phyloP scores from a whole-genome alignment of 2,888 invertebrate genomes.

The Napeogenes sylphis region DNA sequence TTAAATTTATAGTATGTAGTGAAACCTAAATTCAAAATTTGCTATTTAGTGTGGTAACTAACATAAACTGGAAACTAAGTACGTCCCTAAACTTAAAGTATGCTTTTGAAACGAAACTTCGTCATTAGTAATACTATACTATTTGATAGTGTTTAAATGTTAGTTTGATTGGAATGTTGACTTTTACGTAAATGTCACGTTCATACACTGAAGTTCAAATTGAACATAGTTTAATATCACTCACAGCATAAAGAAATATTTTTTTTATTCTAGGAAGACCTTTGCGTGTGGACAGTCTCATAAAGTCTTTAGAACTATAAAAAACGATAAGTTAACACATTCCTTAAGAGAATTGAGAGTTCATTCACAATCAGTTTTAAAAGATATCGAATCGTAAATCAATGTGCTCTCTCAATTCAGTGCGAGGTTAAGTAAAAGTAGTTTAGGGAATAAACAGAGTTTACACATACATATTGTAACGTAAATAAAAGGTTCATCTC shows the following conservation, averaged over 20 bases:
- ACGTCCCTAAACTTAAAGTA: no score
- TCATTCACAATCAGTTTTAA: slow-evolving; percentile 34
- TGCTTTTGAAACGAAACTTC: no score
- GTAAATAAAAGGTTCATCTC: no score
- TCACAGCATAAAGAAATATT: background rate
- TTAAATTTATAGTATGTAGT: no score
- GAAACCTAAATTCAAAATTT: no score
- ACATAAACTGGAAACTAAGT: no score
- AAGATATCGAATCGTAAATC: slow-evolving; percentile 37
- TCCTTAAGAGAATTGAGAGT: slow-evolving; percentile 34
- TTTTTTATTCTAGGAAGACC: slow-evolving; percentile 1
- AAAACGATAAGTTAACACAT: slow-evolving; percentile 27
- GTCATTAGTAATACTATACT: background rate
- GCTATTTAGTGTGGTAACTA: no score
- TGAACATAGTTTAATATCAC: background rate
- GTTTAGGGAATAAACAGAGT: slow-evolving; percentile 21
- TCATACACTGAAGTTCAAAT: background rate
- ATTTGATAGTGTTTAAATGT: background rate
- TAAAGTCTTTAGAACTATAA: slow-evolving; percentile 14
- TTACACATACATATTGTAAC: background rate
- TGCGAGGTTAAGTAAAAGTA: slow-evolving; percentile 31
- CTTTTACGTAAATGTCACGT: slow-evolving; percentile 3
- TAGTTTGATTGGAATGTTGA: background rate
- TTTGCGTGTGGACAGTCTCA: slow-evolving; percentile 15
- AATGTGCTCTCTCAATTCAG: slow-evolving; percentile 33